Evolutionary conservation across 2,888 invertebrate genomes (phyloP), one percentile per base, ranked within the genome.

Genomic region (Amphipyra berbera): DNA sequence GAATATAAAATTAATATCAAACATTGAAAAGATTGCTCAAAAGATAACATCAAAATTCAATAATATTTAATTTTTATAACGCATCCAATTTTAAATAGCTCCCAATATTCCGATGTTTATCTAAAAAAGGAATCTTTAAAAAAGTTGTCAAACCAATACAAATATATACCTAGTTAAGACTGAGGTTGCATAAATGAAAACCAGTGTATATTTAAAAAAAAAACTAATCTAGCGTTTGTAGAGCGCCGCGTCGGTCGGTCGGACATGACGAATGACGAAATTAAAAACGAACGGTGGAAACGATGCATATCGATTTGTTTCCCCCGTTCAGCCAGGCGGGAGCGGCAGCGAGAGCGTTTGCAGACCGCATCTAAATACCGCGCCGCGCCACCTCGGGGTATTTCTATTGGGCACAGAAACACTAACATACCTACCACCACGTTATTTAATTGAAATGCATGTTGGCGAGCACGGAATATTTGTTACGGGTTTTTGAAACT

Each of bases 261-360:
- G 52, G 50, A 71, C 69, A 71, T 74, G 74, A 71, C 74, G 68
- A 75, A 55, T 71, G 73, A 68, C 74, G 75, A 78, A 85, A 84
- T 86, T 81, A 83, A 87, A 85, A 83, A 75, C 74, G 72, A 68
- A 75, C 73, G 65, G 47, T 61, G 52, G 56, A 65, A 69, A 60
- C 71, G 56, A 72, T 75, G 75, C 61, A 74, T 76, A 78, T 78
- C 76, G 82, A 83, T 83, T 80, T 69, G 66, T 65, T 76, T 73
- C 21, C 59, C 38, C 54, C 58, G 54, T 73, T 78, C 62, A 58
- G n/a, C 2, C 10, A 12, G 10, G 15, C 72, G 66, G 2, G 7
- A 60, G 73, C 38, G 35, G 49, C 0, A 35, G 57, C 57, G 42
- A 14, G 30, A 30, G 46, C 50, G 58, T 57, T 61, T 60, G 55